Evolutionary conservation across 2,888 invertebrate species (phyloP).

Genomic region (Cerastoderma edule): DNA sequence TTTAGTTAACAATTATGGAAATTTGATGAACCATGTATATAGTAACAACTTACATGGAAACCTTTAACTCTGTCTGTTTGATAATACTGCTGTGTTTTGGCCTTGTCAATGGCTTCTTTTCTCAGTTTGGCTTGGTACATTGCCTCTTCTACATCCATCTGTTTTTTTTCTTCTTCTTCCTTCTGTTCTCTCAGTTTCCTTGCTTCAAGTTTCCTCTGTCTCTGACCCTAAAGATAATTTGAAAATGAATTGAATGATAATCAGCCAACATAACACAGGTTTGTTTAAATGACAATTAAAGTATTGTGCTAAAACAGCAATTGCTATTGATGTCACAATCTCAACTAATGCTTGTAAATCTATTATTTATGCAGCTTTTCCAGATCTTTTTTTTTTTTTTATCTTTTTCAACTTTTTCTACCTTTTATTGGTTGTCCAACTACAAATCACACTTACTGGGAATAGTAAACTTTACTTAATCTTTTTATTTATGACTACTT

Average conservation of each 20-base stretch:
- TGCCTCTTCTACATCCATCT: constrained; percentile 83
- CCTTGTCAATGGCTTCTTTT: constrained; percentile 83
- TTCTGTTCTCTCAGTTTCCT: constrained; percentile 80
- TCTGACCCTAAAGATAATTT: constrained; percentile 76
- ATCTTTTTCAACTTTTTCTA: too few relatives aligned
- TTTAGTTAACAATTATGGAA: too few relatives aligned
- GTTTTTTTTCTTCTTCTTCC: constrained; percentile 81
- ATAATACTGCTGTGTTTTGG: constrained; percentile 83
- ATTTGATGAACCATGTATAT: too few relatives aligned
- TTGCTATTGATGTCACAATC: too few relatives aligned
- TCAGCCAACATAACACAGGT: not conserved
- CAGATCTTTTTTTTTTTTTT: too few relatives aligned
- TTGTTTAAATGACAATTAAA: not conserved
- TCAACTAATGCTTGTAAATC: too few relatives aligned
- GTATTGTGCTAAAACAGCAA: not conserved
- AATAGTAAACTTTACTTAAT: too few relatives aligned
- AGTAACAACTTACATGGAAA: constrained; percentile 83
- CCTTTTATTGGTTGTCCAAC: too few relatives aligned
- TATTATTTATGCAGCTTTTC: too few relatives aligned
- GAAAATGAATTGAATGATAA: not conserved
- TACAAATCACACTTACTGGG: too few relatives aligned
- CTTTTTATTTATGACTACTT: too few relatives aligned
- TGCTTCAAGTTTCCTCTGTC: constrained; percentile 82
- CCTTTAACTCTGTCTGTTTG: constrained; percentile 83
- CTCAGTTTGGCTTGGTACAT: constrained; percentile 82